Conservation (phyloP, 2,888 invertebrate genomes). For the Ophonus ardosiacus region DNA sequence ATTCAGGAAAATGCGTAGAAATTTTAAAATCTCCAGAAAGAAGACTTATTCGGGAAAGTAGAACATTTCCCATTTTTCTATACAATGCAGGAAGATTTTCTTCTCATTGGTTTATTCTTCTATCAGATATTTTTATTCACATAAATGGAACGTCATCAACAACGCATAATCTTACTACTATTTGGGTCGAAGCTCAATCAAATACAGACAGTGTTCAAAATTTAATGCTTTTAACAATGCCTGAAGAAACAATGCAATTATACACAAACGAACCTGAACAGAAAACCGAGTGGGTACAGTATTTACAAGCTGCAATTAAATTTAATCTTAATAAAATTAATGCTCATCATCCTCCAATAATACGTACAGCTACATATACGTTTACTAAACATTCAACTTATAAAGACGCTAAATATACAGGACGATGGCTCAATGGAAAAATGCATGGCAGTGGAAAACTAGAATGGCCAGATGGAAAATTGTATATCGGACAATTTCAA, state of each 20-base stretch:
- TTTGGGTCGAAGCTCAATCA: constrained; percentile 89
- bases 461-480: constrained; percentile 88
- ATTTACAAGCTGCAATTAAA: constrained; percentile 86
- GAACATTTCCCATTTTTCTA: constrained; percentile 83
- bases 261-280: constrained; percentile 82
- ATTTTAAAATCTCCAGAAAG: constrained; percentile 82
- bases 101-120: constrained; percentile 88
- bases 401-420: constrained; percentile 88
- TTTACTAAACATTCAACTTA: constrained; percentile 85
- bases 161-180: constrained; percentile 83
- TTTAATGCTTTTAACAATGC: constrained; percentile 84
- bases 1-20: constrained; percentile 81
- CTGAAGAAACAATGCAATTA: constrained; percentile 87
- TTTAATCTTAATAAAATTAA: constrained; percentile 81
- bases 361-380: constrained; percentile 84
- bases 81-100: constrained; percentile 86
- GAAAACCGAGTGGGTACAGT: constrained; percentile 89
- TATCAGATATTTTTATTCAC: constrained; percentile 90
- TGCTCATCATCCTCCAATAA: constrained; percentile 82
- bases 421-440: constrained; percentile 89
- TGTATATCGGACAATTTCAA: constrained; percentile 89
- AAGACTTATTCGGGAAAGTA: constrained; percentile 88
- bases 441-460: constrained; percentile 90
- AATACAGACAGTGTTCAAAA: constrained; percentile 82
- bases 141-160: constrained; percentile 82